Conservation (phyloP, 2,888 invertebrate genomes). For the Machimus atricapillus region DNA sequence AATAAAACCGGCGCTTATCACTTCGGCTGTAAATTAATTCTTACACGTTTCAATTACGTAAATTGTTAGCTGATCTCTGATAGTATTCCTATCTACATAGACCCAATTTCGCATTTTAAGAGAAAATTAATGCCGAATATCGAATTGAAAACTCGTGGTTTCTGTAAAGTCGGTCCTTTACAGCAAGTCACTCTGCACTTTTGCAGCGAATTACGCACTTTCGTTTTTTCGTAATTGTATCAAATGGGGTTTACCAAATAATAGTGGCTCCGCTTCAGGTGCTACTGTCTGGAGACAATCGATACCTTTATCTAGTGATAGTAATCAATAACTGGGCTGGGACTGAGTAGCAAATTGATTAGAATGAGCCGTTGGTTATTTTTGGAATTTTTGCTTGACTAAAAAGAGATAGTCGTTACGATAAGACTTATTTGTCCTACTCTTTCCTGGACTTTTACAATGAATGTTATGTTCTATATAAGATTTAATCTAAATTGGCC, state of each 20-base stretch:
- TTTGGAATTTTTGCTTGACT: neutral
- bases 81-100: neutral
- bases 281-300: neutral
- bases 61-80: neutral
- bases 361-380: neutral
- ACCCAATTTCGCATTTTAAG: neutral
- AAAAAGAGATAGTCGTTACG: neutral
- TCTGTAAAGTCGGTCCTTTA: neutral
- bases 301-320: neutral
- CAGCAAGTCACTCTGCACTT: neutral
- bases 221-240: neutral
- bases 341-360: neutral
- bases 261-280: neutral
- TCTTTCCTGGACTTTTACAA: neutral
- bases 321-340: neutral
- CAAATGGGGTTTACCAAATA: neutral
- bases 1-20: neutral
- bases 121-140: neutral
- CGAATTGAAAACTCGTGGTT: neutral
- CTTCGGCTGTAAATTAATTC: conserved; percentile 9
- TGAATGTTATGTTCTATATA: neutral
- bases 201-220: neutral
- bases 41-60: conserved; percentile 15
- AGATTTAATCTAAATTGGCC: neutral
- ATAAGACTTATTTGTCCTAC: neutral